Percentiles rank a stretch among this genome's conserved stretches.
These are phyloP conservation scores for Eledone cirrhosa DNA, from an alignment of 2,888 invertebrate genomes.

Conservation along the genomic window DNA sequence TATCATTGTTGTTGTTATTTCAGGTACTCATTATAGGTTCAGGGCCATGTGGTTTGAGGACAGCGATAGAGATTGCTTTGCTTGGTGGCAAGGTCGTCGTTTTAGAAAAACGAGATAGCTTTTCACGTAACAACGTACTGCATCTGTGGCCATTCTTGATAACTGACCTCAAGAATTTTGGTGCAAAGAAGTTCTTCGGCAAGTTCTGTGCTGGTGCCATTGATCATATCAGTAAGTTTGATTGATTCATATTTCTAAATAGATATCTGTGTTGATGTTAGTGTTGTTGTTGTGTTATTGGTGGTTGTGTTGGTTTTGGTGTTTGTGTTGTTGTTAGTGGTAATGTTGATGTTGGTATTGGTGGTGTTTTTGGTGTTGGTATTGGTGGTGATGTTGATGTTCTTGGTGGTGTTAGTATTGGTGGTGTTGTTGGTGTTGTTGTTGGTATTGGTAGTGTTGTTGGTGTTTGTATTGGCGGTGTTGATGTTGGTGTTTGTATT, in stretches of 20 bases:
- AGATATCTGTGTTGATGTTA: neutral
- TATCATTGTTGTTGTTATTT: conserved; percentile 17
- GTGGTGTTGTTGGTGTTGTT: too few relatives aligned
- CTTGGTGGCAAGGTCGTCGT: conserved; percentile 94
- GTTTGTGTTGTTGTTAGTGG: too few relatives aligned
- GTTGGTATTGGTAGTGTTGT: too few relatives aligned
- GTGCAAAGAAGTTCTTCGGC: conserved; percentile 98
- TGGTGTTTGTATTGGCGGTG: too few relatives aligned
- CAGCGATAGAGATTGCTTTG: conserved; percentile 95
- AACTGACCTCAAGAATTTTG: conserved; percentile 89
- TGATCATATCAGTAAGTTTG: conserved; percentile 87
- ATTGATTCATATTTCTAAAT: neutral
- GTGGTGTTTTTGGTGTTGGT: too few relatives aligned
- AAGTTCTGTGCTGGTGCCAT: conserved; percentile 98
- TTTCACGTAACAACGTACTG: conserved; percentile 85
- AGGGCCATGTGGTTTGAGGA: conserved; percentile 93
- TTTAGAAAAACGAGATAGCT: conserved; percentile 86
- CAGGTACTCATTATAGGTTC: conserved; percentile 89
- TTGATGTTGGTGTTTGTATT: too few relatives aligned
- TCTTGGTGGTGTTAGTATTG: too few relatives aligned
- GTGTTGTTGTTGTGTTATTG: too few relatives aligned
- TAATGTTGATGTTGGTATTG: too few relatives aligned
- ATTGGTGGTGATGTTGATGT: too few relatives aligned
- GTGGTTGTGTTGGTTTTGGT: too few relatives aligned
- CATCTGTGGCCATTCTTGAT: conserved; percentile 99